These are phyloP conservation scores for Zophobas atratus DNA, from an alignment of 1,140 invertebrate genomes.

Conservation along the genomic window DNA sequence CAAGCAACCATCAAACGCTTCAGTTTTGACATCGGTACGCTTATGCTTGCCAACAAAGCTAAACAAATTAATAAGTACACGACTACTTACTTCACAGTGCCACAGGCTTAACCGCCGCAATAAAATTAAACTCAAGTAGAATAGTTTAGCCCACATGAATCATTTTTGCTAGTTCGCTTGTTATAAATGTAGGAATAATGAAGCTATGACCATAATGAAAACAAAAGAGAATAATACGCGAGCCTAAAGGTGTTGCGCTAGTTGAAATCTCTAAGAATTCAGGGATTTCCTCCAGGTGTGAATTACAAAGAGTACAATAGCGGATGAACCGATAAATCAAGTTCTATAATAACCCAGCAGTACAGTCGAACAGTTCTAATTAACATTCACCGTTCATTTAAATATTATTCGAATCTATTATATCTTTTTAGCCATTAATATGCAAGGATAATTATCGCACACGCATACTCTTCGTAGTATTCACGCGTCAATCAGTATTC, in stretches of 20 bases:
- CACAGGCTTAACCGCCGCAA: no score
- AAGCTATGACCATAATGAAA: background rate
- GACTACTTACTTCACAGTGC: no score
- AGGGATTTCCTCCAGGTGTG: slow-evolving; percentile 40
- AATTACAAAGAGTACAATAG: slow-evolving; percentile 42
- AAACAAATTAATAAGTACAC: no score
- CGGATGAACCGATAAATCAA: slow-evolving; percentile 34
- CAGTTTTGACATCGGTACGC: no score
- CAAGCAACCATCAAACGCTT: no score
- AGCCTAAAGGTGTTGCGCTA: slow-evolving; percentile 35
- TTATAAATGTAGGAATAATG: slow-evolving; percentile 5
- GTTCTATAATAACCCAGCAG: slow-evolving; percentile 28
- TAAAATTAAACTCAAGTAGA: no score
- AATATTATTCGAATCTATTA: slow-evolving; percentile 41
- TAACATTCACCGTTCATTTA: slow-evolving; percentile 41
- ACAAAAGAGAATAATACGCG: slow-evolving; percentile 30
- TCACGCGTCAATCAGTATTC: slow-evolving; percentile 8
- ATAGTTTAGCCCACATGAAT: background rate
- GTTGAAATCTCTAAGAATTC: slow-evolving; percentile 42
- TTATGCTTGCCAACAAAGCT: no score
- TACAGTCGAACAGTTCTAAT: slow-evolving; percentile 36
- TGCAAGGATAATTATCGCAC: slow-evolving; percentile 16
- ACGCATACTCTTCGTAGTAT: background rate
- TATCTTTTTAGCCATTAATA: slow-evolving; percentile 30
- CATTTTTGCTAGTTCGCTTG: background rate